These are phyloP conservation scores for Pterocles orientalis DNA, from an alignment of 2,113 vertebrate genomes.

Conservation along the genomic window DNA sequence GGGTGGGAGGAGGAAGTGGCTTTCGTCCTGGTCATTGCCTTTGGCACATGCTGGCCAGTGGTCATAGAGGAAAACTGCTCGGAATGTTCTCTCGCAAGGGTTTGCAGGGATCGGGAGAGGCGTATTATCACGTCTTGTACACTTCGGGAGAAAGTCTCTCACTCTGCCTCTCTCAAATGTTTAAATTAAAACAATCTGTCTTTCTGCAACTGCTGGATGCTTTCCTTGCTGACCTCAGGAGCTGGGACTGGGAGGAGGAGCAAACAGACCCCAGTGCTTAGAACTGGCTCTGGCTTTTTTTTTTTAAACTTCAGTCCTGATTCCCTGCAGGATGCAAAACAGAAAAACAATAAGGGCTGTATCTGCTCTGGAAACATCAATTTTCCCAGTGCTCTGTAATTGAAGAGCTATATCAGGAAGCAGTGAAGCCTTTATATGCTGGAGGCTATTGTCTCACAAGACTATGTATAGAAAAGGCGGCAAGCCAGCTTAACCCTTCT, in stretches of 20 bases:
- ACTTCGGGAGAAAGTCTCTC: neutral
- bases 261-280: neutral
- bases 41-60: neutral
- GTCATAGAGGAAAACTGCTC: neutral
- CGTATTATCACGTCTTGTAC: neutral
- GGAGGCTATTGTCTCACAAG: neutral
- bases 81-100: slow-evolving; percentile 31
- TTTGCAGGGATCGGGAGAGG: neutral
- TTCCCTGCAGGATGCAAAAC: slow-evolving; percentile 17
- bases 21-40: neutral
- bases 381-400: neutral
- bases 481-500: neutral
- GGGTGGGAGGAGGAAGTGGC: neutral
- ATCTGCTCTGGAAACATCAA: neutral
- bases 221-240: slow-evolving; percentile 61
- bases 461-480: neutral
- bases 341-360: neutral
- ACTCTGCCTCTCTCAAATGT: neutral
- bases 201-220: slow-evolving; percentile 40
- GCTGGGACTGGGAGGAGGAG: slow-evolving; percentile 49
- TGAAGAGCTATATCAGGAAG: neutral
- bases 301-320: neutral
- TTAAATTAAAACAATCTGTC: slow-evolving; percentile 51
- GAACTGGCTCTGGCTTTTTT: neutral
- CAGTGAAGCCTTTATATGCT: neutral